Evolutionary conservation across 2,797 vertebrate species (phyloP), one percentile per base, ranked within the genome.

Genomic region (Anolis apletophallus): DNA sequence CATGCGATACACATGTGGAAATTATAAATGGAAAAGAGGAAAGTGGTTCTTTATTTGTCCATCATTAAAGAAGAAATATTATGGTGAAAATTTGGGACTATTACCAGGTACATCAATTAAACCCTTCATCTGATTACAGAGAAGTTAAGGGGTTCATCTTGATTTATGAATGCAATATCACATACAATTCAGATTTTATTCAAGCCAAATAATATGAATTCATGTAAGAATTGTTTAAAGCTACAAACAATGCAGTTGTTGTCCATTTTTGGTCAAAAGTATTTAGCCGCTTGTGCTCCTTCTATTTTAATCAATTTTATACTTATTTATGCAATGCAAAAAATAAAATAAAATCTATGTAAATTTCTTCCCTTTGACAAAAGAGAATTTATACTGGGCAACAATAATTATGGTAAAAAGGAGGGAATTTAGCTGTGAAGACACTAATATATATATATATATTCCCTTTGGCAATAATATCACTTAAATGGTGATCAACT

Each of bases 321-420:
- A 40, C 40, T 40, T 40, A 40, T 40, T 40, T 40, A 40, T 40
- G 40, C 2, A 40, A 40, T 40, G 40, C n/a, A n/a, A n/a, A n/a
- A n/a, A n/a, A n/a, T n/a, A n/a, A n/a, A n/a, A n/a, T 40, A 40
- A 55, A 55, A 1, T 7, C 11, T n/a, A 32, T 75, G 12, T 85
- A 50, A 10, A 34, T 59, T 82, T 7, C 46, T 36, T 11, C 16
- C 21, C 88, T 68, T 69, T 50, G 46, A 87, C 68, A 73, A 9
- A 34, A 46, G 57, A 1, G 0, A 0, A 81, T 4, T 50, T 59
- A 6, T 73, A 54, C 57, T 7, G n/a, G 54, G 54, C 36, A 84
- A 34, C 72, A 21, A 68, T 55, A 82, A 68, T 59, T 87, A 57
- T 2, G 68, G 79, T 19, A 23, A 40, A 86, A 46, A 29, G 8